Evolutionary conservation across 1,140 invertebrate genomes (phyloP), one percentile per base, ranked within the genome.

Genomic region (Wiebesia pumilae): DNA sequence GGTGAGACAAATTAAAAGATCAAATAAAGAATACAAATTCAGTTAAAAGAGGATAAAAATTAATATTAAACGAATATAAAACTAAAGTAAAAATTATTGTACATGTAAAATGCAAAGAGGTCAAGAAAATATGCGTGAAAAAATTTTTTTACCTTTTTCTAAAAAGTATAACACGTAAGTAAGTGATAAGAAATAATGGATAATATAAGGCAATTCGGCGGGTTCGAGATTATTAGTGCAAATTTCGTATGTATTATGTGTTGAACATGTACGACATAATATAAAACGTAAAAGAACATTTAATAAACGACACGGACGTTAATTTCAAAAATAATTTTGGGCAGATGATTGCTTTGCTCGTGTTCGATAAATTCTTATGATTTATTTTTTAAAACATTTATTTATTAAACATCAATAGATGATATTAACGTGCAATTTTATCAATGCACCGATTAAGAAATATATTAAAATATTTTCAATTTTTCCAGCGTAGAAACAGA

Each of bases 111-210:
- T 54, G 16, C 14, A 47, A 7, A 47, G 14, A n/a, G n/a, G 51
- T 14, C 51, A 54, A 9, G 51, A 54, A 54, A 16, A 54, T 54
- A 62, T 80, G 47, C 51, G 30, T 10, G 58, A n/a, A 75, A 81
- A 82, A 84, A 82, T 73, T 77, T 84, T 84, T 84, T 84, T 84
- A 83, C 82, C 82, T 77, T 83, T 83, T 83, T 83, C 71, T 83
- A 83, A 83, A 62, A 75, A 75, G 62, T 80, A 62, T 62, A 35
- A 62, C 2, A 47, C 58, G 19, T 62, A 4, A 30, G 24, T 24
- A 62, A 80, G 78, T 80, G 35, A 80, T 80, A 80, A 19, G 65
- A 54, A 19, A 54, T 54, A 54, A 80, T 27, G 54, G 35, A 54
- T 21, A 38, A 58, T 47, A 47, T 58, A 40, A 21, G 35, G 51